phyloP scores from a whole-genome alignment of 1,140 invertebrate species.

The Hylaeus anthracinus region DNA sequence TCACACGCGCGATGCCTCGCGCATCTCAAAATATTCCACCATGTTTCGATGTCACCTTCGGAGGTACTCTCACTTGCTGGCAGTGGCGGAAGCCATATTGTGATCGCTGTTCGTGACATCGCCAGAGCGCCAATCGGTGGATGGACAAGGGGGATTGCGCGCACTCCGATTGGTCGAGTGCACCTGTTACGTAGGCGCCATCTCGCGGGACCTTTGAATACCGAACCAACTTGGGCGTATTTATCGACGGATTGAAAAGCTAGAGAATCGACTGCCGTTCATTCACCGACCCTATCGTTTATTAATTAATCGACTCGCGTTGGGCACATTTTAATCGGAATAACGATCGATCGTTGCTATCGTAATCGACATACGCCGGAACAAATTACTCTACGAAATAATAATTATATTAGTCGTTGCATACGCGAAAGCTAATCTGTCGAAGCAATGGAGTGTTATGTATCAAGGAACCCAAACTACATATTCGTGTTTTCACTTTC shows the following conservation, averaged over 20 bases:
- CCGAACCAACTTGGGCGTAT: no score
- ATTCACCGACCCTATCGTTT: neutral
- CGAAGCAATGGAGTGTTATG: neutral
- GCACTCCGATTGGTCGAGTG: constrained; percentile 59
- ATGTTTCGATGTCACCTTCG: constrained; percentile 61
- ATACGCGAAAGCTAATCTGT: neutral
- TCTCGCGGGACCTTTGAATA: constrained; percentile 7
- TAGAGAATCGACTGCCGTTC: neutral
- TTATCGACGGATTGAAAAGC: neutral
- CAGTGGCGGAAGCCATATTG: constrained; percentile 80
- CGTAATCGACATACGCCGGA: neutral
- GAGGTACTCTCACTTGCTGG: constrained; percentile 75
- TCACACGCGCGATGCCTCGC: constrained; percentile 48
- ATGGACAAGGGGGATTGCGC: constrained; percentile 12
- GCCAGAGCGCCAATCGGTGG: constrained; percentile 60
- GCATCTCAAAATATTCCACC: constrained; percentile 53
- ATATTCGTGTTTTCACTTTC: neutral
- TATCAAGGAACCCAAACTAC: no score
- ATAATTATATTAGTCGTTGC: constrained; percentile 33
- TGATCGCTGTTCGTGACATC: constrained; percentile 69
- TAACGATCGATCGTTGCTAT: no score
- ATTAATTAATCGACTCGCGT: no score
- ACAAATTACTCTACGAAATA: neutral
- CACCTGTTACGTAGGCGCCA: constrained; percentile 54
- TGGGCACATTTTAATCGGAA: no score